Base-by-base conservation (phyloP, 2,888 invertebrate species). In the Brachypalpus laphriformis region DNA sequence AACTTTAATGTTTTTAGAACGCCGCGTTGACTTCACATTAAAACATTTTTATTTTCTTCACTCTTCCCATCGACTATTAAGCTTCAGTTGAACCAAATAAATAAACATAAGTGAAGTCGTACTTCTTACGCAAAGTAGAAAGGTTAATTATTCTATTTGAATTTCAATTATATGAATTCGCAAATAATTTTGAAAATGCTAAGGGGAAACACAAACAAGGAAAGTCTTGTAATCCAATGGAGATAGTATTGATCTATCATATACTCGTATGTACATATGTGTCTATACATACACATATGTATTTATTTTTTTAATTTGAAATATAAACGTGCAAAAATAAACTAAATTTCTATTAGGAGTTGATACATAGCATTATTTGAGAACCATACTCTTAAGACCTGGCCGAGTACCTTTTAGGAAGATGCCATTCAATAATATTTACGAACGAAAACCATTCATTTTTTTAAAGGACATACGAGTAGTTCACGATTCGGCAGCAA, bases 131-230 rank as follows among this genome's bases (percentile, higher is more conserved):
- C 47, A 34, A 34, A 49, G 18, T 31, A 20, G 14, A 61, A 47
- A 56, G 65, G 75, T 68, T 63, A 57, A 63, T 61, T 25, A n/a
- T n/a, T 51, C 0, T 61, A 77, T 77, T 77, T 75, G 63, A 40
- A 70, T 75, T 75, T 63, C 7, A 70, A 63, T 61, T 68, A 20
- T n/a, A 31, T 42, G 45, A 45, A 18, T 40, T 3, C 14, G 18
- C n/a, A n/a, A n/a, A 45, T 20, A 18, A 16, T 42, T 31, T 22
- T 16, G 5, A 25, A 51, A 20, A 1, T 11, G 6, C 20, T 7
- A 20, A 31, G 5, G 1, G 6, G n/a, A 31, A 45, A 1, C 34
- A 2, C 8, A 56, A 57, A 47, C 11, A 9, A 47, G 25, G 22
- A 2, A 7, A 5, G 6, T 14, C 14, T 40, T 40, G 40, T 14